phyloP scores from a whole-genome alignment of 92 coral and sea anemone species.

The Zoanthus sociatus region DNA sequence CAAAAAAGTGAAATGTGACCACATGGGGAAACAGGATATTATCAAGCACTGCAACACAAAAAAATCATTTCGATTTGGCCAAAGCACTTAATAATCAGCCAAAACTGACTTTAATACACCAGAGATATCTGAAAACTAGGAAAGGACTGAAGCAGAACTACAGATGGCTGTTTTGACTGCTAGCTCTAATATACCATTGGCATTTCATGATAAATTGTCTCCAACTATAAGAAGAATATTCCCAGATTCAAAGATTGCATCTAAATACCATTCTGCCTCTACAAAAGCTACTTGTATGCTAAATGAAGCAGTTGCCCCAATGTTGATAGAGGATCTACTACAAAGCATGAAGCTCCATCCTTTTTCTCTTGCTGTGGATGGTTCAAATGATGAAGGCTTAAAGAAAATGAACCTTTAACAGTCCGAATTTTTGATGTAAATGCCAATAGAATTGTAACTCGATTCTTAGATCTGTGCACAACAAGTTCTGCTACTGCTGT shows the following conservation, averaged over 20 bases:
- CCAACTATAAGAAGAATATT: no score
- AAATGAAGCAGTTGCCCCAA: constrained; percentile 53
- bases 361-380: constrained; percentile 35
- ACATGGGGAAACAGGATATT: constrained; percentile 51
- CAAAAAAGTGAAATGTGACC: constrained; percentile 43
- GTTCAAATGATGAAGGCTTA: constrained; percentile 44
- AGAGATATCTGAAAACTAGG: constrained; percentile 35
- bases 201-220: not conserved
- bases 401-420: constrained; percentile 46
- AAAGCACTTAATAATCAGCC: not conserved
- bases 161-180: constrained; percentile 43
- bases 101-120: constrained; percentile 23
- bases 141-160: constrained; percentile 29
- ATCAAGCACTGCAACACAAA: constrained; percentile 34
- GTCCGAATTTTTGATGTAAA: constrained; percentile 33
- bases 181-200: constrained; percentile 44
- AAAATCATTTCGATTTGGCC: not conserved
- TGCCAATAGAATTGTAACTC: constrained; percentile 43
- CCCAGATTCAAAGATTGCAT: no score
- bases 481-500: constrained; percentile 43
- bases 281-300: constrained; percentile 52
- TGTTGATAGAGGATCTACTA: constrained; percentile 13
- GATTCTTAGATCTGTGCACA: constrained; percentile 48
- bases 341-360: constrained; percentile 45
- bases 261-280: constrained; percentile 36